These are phyloP conservation scores for Engraulis encrasicolus DNA, from an alignment of 2,113 vertebrate genomes.

Conservation along the genomic window DNA sequence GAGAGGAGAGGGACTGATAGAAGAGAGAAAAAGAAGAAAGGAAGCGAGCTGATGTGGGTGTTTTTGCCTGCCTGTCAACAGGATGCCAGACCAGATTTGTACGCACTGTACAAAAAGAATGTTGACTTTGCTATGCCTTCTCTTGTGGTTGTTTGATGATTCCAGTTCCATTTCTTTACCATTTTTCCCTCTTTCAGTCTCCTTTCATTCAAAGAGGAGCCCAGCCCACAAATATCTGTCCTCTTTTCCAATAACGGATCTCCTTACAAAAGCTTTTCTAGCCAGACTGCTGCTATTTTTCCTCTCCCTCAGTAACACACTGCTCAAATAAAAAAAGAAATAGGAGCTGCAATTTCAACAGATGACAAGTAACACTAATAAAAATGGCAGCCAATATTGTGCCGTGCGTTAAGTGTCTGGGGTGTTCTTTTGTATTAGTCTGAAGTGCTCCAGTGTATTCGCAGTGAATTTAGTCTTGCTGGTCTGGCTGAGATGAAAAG, in stretches of 20 bases:
- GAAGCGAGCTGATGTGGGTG: neutral
- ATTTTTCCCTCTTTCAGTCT: neutral
- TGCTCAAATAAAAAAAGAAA: neutral
- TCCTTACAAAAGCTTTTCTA: slow-evolving; percentile 3
- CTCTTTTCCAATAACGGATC: neutral
- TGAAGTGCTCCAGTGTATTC: neutral
- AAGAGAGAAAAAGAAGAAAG: no score
- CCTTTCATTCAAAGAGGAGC: neutral
- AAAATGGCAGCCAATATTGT: neutral
- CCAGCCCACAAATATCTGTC: neutral
- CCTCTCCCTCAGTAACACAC: neutral
- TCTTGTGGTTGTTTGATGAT: slow-evolving; percentile 13
- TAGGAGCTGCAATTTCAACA: neutral
- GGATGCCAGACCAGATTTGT: neutral
- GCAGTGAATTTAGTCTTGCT: neutral
- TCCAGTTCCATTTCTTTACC: neutral
- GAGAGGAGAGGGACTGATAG: neutral
- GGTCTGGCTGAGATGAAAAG: slow-evolving; percentile 3
- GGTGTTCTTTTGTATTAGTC: no score
- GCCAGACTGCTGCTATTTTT: neutral
- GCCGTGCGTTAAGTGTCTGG: neutral
- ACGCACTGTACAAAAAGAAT: neutral
- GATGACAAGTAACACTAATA: neutral
- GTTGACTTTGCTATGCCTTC: neutral
- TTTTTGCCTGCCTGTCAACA: neutral